Conservation (phyloP, 2,797 vertebrate species). For the Protonibea diacanthus region DNA sequence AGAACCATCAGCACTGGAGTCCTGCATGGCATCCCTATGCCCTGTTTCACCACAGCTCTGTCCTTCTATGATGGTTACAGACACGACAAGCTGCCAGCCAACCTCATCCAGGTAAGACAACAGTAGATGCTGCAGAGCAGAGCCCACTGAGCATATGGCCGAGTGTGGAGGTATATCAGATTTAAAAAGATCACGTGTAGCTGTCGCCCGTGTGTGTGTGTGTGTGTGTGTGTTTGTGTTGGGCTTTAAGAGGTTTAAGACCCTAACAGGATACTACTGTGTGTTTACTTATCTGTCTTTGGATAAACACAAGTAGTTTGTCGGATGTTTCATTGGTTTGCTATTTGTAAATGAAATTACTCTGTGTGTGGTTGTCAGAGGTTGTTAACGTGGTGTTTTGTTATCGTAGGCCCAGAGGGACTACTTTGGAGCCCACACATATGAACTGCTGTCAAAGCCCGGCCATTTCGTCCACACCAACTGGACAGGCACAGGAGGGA, state of each 20-base stretch:
- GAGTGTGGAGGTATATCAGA: conserved; percentile 12
- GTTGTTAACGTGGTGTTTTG: background rate
- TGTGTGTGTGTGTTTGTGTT: conserved; percentile 9
- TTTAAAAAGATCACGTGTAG: conserved; percentile 50
- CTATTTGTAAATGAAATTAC: background rate
- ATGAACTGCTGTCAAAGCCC: conserved; percentile 91
- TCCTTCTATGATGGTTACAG: conserved; percentile 98
- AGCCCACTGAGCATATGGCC: conserved; percentile 31
- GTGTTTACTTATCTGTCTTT: background rate
- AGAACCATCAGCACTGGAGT: conserved; percentile 90
- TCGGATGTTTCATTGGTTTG: no score
- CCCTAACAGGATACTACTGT: background rate
- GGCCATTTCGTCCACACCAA: conserved; percentile 94
- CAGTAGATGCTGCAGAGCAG: background rate
- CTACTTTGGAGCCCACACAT: conserved; percentile 98
- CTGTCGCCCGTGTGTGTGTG: background rate
- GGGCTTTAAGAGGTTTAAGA: conserved; percentile 23
- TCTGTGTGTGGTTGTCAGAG: background rate
- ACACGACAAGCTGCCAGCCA: conserved; percentile 92
- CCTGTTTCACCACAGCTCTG: conserved; percentile 96
- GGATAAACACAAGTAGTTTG: no score
- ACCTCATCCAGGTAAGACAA: conserved; percentile 93
- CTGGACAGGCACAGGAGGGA: conserved; percentile 96
- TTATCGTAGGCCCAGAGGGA: conserved; percentile 93
- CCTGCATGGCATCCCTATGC: conserved; percentile 95